These are phyloP conservation scores for Solea senegalensis DNA, from an alignment of 2,113 vertebrate genomes.

Conservation along the genomic window DNA sequence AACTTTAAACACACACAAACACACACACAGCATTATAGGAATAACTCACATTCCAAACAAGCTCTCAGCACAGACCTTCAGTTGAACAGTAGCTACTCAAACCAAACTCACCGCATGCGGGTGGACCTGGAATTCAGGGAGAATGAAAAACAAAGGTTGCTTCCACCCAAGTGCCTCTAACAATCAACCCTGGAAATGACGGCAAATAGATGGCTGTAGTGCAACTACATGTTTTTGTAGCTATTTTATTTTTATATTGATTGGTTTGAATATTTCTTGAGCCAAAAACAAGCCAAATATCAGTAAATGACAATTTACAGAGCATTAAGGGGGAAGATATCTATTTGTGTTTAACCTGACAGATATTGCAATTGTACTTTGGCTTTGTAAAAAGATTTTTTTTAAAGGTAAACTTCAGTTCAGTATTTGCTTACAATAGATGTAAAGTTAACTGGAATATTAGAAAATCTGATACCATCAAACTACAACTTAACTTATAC, in stretches of 20 bases:
- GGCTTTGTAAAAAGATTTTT: too few relatives aligned
- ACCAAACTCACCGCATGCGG: constrained; percentile 47
- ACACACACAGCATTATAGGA: constrained; percentile 9
- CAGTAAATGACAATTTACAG: too few relatives aligned
- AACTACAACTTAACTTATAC: too few relatives aligned
- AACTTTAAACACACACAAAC: neutral
- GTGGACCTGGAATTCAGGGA: constrained; percentile 62
- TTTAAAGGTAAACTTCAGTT: too few relatives aligned
- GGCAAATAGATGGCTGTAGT: neutral
- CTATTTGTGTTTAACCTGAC: too few relatives aligned
- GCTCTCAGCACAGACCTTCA: constrained; percentile 36
- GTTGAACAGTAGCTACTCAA: constrained; percentile 43
- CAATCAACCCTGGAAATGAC: neutral
- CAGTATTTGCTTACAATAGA: too few relatives aligned
- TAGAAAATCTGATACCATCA: too few relatives aligned
- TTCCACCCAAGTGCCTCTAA: constrained; percentile 31
- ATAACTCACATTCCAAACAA: constrained; percentile 49
- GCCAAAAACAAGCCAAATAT: too few relatives aligned
- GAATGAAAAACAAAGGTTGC: constrained; percentile 38
- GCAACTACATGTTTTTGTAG: neutral
- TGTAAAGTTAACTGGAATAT: too few relatives aligned
- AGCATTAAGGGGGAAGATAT: too few relatives aligned
- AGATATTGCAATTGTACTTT: too few relatives aligned
- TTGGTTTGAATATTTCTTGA: too few relatives aligned
- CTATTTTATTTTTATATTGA: neutral